Base-by-base conservation (phyloP, 2,888 invertebrate genomes). In the Metalampra italica region DNA sequence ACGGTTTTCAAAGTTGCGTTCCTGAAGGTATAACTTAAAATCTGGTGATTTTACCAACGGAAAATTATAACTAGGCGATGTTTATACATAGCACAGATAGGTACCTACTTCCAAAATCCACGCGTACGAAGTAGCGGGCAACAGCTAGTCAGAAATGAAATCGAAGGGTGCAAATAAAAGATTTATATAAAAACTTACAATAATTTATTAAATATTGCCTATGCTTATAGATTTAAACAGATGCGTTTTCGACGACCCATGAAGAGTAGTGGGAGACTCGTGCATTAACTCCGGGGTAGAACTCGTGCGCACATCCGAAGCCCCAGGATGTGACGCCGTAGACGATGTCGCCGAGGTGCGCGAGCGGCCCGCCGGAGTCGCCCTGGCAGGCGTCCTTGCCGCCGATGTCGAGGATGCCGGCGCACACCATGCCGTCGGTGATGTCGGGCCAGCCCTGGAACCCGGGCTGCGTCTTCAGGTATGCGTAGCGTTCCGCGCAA, bases 321-420 rank as follows among this genome's bases (percentile, higher is more conserved):
- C 81, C 81, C 74, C 78, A 46, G 4, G 45, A 46, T 29, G 30
- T 30, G 7, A 46, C 15, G 4, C 45, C 45, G 14, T 14, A 12
- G 29, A 45, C 11, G 14, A 45, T 30, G 39, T 45, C 30, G 3
- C 43, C 30, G n/a, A 11, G 7, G 11, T 78, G 52, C 43, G 67
- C 69, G 50, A 82, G 59, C 47, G 82, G 80, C 44, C 82, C 82
- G 32, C 82, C 82, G 50, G 75, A 74, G 67, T 82, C 82, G 49
- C 76, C 81, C 71, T 76, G 67, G 50, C 66, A 66, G 15, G 61
- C 55, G 46, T 62, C 66, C 29, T 48, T 46, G 60, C 66, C 66
- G 0, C 66, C 64, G 0, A 60, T 46, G 12, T 71, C 68, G 1
- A 68, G 47, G 4, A 64, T 15, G 12, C 78, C 78, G n/a, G 75